Base-by-base conservation (phyloP, 2,113 vertebrate species). In the Lagopus leucura region DNA sequence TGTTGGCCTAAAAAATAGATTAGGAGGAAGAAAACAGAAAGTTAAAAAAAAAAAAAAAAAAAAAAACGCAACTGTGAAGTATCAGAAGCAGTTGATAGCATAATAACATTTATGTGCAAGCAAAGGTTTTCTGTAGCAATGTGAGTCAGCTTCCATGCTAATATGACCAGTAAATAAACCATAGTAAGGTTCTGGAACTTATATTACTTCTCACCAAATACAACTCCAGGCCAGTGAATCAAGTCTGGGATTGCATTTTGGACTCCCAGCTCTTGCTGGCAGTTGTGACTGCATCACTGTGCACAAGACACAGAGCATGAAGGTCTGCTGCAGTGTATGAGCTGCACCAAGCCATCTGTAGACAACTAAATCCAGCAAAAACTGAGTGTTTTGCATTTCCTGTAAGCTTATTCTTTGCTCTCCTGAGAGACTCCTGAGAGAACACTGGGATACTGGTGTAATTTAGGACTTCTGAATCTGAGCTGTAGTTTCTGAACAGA, bases 1-100 rank as follows among this genome's bases (percentile, higher is more conserved):
- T 93, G 91, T 94, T 89, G 92, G 87, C 74, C 92, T 89, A 86
- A 96, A 94, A 95, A 96, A 90, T 81, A 94, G 82, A 94, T 89
- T 94, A 91, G 42, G 63, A 90, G 63, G n/a, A 50, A 94, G 87
- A 93, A 93, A 91, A 93, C 42, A 91, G 89, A 81, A 92, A 90
- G 34, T 13, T 36, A 93, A 96, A 88, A 57, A 57, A 32, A 57
- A 57, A 57, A 12, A 38, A 38, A 38, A 38, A 93, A 89, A n/a
- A n/a, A n/a, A n/a, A n/a, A n/a, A n/a, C n/a, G 16, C 28, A 36
- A 42, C 50, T 74, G 34, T 78, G 73, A 91, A 64, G 40, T 80
- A 93, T 82, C 84, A 74, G 90, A 91, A 92, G 72, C 50, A 2
- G 70, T 24, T 90, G 90, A 86, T 91, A 94, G 91, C 38, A 36